Conservation (phyloP, 2,113 vertebrate species). For the Steatornis caripensis region DNA sequence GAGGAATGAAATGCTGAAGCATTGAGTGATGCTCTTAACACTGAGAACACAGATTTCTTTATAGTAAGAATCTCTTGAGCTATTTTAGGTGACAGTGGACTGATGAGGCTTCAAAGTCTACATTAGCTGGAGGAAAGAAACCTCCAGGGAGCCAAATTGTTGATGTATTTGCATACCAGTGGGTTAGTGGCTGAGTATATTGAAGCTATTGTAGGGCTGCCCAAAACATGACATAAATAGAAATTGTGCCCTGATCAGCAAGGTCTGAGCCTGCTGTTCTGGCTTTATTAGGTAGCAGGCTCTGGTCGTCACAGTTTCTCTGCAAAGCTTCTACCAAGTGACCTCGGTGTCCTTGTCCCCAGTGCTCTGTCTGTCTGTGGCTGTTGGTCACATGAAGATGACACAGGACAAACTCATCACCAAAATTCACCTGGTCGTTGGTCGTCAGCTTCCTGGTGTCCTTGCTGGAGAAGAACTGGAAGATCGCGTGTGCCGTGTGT, state of each 20-base stretch:
- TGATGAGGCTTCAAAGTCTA: background rate
- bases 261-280: slow-evolving; percentile 22
- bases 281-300: slow-evolving; percentile 61
- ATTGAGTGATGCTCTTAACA: background rate
- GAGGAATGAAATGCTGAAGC: background rate
- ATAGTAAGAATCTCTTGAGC: background rate
- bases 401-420: slow-evolving; percentile 84
- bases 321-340: background rate
- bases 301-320: background rate
- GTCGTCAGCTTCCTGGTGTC: too few relatives aligned
- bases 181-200: background rate
- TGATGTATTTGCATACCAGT: slow-evolving; percentile 33
- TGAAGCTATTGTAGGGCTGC: slow-evolving; percentile 31
- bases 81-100: slow-evolving; percentile 13
- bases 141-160: background rate
- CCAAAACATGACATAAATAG: slow-evolving; percentile 47
- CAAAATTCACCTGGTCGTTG: slow-evolving; percentile 80
- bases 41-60: background rate
- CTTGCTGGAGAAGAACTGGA: slow-evolving; percentile 87
- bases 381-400: slow-evolving; percentile 83
- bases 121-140: background rate
- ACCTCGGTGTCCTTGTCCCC: background rate
- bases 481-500: slow-evolving; percentile 79
- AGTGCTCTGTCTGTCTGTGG: slow-evolving; percentile 83
- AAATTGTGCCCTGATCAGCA: background rate